Evolutionary conservation across 2,888 invertebrate species (phyloP).

Genomic region (Thecocarcelia acutangulata): DNA sequence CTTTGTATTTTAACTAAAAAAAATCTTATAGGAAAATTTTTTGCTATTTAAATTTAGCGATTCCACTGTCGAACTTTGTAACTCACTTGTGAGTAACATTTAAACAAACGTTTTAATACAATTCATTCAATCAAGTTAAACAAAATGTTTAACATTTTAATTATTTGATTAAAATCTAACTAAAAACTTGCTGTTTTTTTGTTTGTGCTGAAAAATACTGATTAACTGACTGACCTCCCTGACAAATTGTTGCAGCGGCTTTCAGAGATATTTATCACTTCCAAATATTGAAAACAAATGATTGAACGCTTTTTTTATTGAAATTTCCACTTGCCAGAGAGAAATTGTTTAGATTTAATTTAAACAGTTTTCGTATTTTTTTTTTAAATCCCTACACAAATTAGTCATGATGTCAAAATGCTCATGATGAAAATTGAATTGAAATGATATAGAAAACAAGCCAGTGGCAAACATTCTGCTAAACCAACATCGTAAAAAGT

Average conservation of each 20-base stretch:
- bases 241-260: slow-evolving; percentile 26
- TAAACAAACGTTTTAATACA: slow-evolving; percentile 6
- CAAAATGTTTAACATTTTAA: slow-evolving; percentile 27
- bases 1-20: no score
- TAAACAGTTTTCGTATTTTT: slow-evolving; percentile 21
- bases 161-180: slow-evolving; percentile 46
- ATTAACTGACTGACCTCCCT: slow-evolving; percentile 25
- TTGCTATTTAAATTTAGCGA: no score
- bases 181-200: slow-evolving; percentile 36
- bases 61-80: no score
- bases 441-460: slow-evolving; percentile 51
- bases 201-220: neutral
- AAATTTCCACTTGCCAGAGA: slow-evolving; percentile 26
- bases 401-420: slow-evolving; percentile 69
- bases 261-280: slow-evolving; percentile 18
- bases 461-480: slow-evolving; percentile 31
- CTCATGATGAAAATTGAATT: slow-evolving; percentile 44
- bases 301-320: slow-evolving; percentile 8
- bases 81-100: neutral
- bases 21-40: no score
- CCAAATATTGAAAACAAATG: slow-evolving; percentile 6
- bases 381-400: slow-evolving; percentile 60
- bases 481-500: slow-evolving; percentile 26
- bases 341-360: slow-evolving; percentile 40
- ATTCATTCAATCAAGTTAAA: slow-evolving; percentile 1